Evolutionary conservation across 2,113 vertebrate species (phyloP), one percentile per base, ranked within the genome.

Genomic region (Erythrocebus patas): DNA sequence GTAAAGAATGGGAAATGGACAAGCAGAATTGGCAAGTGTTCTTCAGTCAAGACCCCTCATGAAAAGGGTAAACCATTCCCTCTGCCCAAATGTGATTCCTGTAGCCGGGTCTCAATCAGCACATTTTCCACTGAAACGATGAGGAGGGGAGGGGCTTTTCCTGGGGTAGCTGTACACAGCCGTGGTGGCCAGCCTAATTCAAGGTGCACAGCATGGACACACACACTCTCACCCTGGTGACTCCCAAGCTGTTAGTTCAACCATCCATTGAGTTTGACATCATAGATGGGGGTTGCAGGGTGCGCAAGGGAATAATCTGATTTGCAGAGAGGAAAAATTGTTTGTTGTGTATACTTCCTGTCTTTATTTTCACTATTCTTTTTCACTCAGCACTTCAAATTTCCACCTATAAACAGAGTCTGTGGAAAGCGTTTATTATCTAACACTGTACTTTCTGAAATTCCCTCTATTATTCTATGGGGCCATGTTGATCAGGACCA

Each of bases 381-480:
- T 40, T 18, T 13, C 38, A 7, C 4, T 52, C 20, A 52, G 73
- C 0, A 3, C 23, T 75, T 66, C 50, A 22, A 81, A 2, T 40
- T 64, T 55, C 50, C 45, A 59, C 3, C 22, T 0, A 13, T 2
- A 25, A 35, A 35, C 18, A 17, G 23, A 59, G 25, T 30, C 55
- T 5, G 12, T 61, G n/a, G 57, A 50, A 82, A 59, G 8, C 7
- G 27, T 70, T 22, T 22, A 25, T 43, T 18, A 14, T 52, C 25
- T 40, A 38, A 48, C 43, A 40, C 50, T 14, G 4, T 7, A 32
- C 25, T 5, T 14, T 6, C 1, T 72, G 27, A 55, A n/a, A 27
- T 23, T 30, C 9, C 13, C n/a, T 25, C 1, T 18, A 0, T 35
- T 14, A 2, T 11, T 10, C 13, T 6, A 1, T 0, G 40, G 73